These are phyloP conservation scores for Nephila pilipes DNA, from an alignment of 1,140 invertebrate species.

Conservation along the genomic window DNA sequence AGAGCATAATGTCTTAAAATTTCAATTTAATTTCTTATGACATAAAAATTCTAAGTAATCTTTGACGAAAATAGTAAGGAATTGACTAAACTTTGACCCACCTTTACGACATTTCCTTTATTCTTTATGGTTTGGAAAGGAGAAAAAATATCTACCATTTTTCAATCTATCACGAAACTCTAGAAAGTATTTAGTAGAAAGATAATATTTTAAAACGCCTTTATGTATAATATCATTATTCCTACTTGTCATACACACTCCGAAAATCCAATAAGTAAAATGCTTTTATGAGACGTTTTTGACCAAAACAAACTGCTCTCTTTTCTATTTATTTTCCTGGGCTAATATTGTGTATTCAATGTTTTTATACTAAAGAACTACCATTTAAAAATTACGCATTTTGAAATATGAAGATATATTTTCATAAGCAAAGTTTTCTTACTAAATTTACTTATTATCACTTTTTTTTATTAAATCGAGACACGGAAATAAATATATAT, in stretches of 20 bases:
- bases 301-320: background rate
- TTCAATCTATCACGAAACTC: conserved; percentile 2
- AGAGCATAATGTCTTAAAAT: background rate
- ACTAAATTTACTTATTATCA: background rate
- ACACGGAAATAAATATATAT: too few species aligned
- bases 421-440: background rate
- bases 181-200: conserved; percentile 4
- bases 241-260: conserved; percentile 33
- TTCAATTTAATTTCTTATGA: background rate
- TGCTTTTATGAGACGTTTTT: background rate
- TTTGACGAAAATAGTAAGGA: background rate
- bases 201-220: conserved; percentile 62
- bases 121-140: background rate
- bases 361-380: background rate
- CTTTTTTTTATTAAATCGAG: background rate
- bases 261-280: conserved; percentile 42
- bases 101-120: background rate
- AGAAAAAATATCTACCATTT: background rate
- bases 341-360: background rate
- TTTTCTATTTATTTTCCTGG: background rate
- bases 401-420: background rate
- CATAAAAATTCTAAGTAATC: background rate
- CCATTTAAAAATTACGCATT: background rate
- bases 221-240: conserved; percentile 54
- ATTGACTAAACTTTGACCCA: background rate